phyloP scores from a whole-genome alignment of 2,113 vertebrate genomes.

The Prinia subflava region DNA sequence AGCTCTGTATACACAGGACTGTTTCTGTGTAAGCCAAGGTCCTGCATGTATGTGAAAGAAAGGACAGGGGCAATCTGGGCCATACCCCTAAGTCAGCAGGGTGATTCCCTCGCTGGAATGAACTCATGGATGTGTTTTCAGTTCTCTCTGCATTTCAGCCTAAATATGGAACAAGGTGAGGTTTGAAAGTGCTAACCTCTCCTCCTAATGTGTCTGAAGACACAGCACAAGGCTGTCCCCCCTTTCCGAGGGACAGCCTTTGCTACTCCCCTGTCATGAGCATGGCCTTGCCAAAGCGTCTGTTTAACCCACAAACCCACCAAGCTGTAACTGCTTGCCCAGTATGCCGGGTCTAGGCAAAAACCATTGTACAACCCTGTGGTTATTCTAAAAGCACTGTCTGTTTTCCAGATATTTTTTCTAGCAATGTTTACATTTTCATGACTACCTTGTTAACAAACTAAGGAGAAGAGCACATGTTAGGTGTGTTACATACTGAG shows the following conservation, averaged over 20 bases:
- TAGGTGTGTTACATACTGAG: neutral
- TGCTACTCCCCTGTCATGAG: neutral
- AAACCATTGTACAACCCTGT: neutral
- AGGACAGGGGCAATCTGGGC: neutral
- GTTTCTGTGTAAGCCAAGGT: neutral
- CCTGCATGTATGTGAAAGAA: neutral
- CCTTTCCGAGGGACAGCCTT: neutral
- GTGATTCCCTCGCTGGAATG: neutral
- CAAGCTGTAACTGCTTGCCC: accelerated
- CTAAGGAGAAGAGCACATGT: neutral
- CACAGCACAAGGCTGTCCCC: accelerated
- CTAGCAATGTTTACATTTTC: neutral
- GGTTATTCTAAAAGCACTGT: neutral
- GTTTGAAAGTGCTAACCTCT: neutral
- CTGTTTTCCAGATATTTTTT: neutral
- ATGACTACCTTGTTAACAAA: neutral
- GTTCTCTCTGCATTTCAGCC: neutral
- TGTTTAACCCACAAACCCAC: neutral
- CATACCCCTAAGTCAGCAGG: neutral
- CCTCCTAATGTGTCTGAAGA: neutral
- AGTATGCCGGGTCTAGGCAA: neutral
- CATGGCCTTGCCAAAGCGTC: neutral
- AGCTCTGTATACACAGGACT: neutral
- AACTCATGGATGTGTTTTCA: neutral
- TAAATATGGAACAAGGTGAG: neutral